Evolutionary conservation across 92 coral and sea anemone genomes (phyloP).

Genomic region (Desmophyllum pertusum): DNA sequence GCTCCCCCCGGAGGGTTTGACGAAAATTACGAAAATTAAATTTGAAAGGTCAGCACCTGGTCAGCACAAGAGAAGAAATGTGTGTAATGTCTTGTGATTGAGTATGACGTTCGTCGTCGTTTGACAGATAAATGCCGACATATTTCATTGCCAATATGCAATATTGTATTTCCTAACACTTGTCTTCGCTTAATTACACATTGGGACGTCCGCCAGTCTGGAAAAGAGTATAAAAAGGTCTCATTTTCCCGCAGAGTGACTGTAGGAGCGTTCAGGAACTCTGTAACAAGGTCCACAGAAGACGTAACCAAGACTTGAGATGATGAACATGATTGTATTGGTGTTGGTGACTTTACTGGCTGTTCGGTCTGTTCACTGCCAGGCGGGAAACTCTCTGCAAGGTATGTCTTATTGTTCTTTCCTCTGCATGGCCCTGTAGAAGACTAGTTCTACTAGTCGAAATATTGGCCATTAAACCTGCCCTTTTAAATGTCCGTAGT

Average conservation of each 20-base stretch:
- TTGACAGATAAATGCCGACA: not conserved
- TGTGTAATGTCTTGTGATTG: not conserved
- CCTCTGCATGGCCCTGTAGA: too few species aligned
- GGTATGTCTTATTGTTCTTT: not conserved
- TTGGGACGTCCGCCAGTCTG: not conserved
- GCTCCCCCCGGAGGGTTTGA: not conserved
- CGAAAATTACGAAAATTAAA: not conserved
- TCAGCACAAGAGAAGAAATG: not conserved
- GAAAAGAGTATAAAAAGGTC: not conserved
- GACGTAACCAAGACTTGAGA: not conserved
- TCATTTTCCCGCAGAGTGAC: not conserved
- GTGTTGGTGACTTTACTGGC: not conserved
- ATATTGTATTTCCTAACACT: not conserved
- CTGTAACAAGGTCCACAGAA: too few species aligned
- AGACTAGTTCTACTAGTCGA: too few species aligned
- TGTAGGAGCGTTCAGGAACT: too few species aligned
- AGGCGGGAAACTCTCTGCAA: not conserved
- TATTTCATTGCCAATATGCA: not conserved
- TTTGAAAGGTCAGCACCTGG: not conserved
- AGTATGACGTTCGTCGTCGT: not conserved
- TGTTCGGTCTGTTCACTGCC: not conserved
- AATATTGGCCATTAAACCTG: too few species aligned
- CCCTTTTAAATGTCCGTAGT: too few species aligned
- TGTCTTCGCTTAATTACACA: not conserved
- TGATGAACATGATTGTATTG: not conserved